Evolutionary conservation across 2,113 vertebrate genomes (phyloP).

Genomic region (Symphodus melops): DNA sequence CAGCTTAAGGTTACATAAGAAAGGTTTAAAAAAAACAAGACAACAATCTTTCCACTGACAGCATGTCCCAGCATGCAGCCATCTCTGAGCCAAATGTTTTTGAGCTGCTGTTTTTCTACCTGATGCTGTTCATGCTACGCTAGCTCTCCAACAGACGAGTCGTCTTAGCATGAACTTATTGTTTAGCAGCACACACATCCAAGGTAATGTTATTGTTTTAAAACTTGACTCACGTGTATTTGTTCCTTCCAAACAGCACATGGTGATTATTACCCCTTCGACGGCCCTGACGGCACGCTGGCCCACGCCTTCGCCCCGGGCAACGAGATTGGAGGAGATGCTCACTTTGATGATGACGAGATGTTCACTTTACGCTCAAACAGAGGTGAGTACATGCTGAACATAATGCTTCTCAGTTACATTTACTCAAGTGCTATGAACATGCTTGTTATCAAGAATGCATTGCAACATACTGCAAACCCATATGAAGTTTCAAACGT

Average conservation of each 20-base stretch:
- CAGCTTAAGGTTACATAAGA: too few relatives aligned
- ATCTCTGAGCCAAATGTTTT: neutral
- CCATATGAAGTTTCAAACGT: too few relatives aligned
- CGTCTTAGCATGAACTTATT: too few relatives aligned
- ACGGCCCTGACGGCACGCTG: constrained; percentile 81
- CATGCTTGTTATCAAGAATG: constrained; percentile 1
- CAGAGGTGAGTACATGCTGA: constrained; percentile 45
- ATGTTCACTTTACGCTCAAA: constrained; percentile 73
- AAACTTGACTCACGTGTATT: neutral
- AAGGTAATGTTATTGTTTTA: too few relatives aligned
- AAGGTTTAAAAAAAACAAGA: constrained; percentile 5
- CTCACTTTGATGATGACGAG: constrained; percentile 93
- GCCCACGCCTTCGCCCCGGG: constrained; percentile 90
- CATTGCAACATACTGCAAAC: too few relatives aligned
- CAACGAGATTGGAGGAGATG: constrained; percentile 84
- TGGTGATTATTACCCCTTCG: constrained; percentile 85
- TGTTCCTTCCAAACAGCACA: constrained; percentile 81
- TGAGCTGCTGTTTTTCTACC: too few relatives aligned
- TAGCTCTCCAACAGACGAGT: too few relatives aligned
- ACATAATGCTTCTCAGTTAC: too few relatives aligned
- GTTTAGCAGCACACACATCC: too few relatives aligned
- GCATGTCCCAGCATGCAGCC: neutral
- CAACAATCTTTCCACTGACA: neutral
- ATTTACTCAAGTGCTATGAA: neutral
- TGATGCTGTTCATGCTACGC: too few relatives aligned